Percentiles rank a stretch among this genome's conserved stretches.
Evolutionary conservation across 2,888 invertebrate genomes (phyloP).

Genomic region (Netelia fuscicornis): DNA sequence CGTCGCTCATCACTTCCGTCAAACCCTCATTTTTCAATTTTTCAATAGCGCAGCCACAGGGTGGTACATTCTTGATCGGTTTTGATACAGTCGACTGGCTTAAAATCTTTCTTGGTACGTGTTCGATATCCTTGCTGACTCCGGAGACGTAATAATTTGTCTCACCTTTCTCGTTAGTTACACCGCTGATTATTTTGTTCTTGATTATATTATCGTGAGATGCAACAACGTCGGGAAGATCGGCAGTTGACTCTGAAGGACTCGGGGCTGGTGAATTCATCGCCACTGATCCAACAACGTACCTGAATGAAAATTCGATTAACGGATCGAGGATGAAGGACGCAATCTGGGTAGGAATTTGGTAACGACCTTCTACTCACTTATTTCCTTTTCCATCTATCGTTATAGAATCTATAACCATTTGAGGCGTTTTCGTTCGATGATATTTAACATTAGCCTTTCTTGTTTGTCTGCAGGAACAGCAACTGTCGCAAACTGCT

Average conservation of each 20-base stretch:
- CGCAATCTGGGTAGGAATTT: constrained; percentile 5
- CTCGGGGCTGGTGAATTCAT: constrained; percentile 77
- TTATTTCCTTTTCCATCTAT: constrained; percentile 72
- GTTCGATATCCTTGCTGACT: constrained; percentile 71
- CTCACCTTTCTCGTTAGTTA: constrained; percentile 72
- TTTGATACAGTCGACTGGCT: constrained; percentile 25
- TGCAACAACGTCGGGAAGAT: constrained; percentile 73
- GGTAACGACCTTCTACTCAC: constrained; percentile 55
- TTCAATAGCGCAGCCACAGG: constrained; percentile 77
- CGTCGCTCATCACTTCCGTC: constrained; percentile 64
- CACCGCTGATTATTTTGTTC: constrained; percentile 68
- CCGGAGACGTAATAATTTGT: constrained; percentile 73
- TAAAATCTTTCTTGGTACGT: constrained; percentile 67
- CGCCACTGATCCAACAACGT: constrained; percentile 76
- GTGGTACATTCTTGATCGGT: constrained; percentile 75
- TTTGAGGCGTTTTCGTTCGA: constrained; percentile 72
- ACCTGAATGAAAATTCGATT: constrained; percentile 63
- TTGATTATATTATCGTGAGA: constrained; percentile 73
- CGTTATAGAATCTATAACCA: constrained; percentile 75
- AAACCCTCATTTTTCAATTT: constrained; percentile 70
- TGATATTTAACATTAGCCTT: constrained; percentile 74
- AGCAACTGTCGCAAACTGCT: constrained; percentile 78
- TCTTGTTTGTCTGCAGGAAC: constrained; percentile 78
- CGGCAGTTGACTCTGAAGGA: constrained; percentile 70
- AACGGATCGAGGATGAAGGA: not conserved